Percentiles rank a stretch among this genome's conserved stretches.
These are phyloP conservation scores for Chinchilla lanigera DNA, from an alignment of 2,113 vertebrate genomes.

Conservation along the genomic window DNA sequence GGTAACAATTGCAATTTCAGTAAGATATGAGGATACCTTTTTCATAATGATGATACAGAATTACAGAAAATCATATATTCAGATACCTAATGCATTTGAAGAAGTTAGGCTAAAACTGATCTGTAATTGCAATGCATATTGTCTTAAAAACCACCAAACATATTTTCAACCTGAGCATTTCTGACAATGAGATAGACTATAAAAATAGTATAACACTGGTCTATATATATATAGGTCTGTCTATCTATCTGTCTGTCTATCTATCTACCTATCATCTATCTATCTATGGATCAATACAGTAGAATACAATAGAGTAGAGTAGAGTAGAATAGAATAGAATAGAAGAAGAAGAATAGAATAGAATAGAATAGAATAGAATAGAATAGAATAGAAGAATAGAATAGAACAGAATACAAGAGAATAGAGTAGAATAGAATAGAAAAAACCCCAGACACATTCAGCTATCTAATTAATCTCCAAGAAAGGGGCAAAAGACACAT, in stretches of 20 bases:
- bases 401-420: neutral
- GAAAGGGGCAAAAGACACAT: neutral
- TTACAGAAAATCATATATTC: conserved; percentile 15
- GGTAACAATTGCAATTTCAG: neutral
- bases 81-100: neutral
- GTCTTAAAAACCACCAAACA: neutral
- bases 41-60: conserved; percentile 1
- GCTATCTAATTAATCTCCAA: neutral
- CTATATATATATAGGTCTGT: too few relatives aligned
- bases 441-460: neutral
- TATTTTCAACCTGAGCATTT: neutral
- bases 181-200: too few relatives aligned
- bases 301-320: neutral
- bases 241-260: too few relatives aligned
- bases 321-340: too few relatives aligned
- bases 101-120: neutral
- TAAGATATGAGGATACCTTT: neutral
- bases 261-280: too few relatives aligned
- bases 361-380: neutral
- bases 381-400: too few relatives aligned
- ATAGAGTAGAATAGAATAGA: too few relatives aligned
- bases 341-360: too few relatives aligned
- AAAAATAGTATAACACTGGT: too few relatives aligned
- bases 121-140: neutral
- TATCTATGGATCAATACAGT: too few relatives aligned